Conservation (phyloP, 2,113 vertebrate species). For the Phaethornis superciliosus region DNA sequence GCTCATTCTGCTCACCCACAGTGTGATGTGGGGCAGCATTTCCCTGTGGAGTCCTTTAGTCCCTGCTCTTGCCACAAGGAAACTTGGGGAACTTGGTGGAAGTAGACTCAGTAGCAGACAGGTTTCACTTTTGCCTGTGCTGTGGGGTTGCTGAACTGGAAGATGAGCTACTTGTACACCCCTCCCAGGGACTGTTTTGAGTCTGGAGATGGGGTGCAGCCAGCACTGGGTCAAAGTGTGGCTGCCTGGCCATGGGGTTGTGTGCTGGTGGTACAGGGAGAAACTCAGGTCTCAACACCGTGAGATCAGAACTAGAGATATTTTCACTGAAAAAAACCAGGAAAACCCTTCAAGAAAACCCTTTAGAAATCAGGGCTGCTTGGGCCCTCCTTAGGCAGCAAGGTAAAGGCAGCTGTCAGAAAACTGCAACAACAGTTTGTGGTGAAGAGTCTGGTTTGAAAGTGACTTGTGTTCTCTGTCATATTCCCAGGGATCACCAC, state of each 20-base stretch:
- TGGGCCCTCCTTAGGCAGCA: background rate
- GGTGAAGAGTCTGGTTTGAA: background rate
- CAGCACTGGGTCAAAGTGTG: fast-evolving
- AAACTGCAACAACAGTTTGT: background rate
- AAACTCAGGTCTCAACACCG: background rate
- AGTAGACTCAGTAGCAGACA: background rate
- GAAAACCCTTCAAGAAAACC: background rate
- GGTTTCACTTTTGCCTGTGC: background rate
- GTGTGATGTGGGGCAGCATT: background rate
- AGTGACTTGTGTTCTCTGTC: background rate
- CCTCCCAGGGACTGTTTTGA: background rate
- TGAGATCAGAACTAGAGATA: background rate
- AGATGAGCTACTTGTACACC: background rate
- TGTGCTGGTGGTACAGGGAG: background rate
- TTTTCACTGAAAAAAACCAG: background rate
- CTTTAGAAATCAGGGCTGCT: background rate
- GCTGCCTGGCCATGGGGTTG: background rate
- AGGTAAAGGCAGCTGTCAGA: background rate
- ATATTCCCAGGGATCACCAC: slow-evolving; percentile 84
- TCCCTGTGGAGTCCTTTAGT: background rate
- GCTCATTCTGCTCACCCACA: fast-evolving
- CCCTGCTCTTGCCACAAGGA: background rate
- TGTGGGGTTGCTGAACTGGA: background rate
- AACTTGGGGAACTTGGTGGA: background rate
- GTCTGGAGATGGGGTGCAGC: background rate